A percentile compares a stretch with the other conserved stretches of the same genome.
These are phyloP conservation scores for Calliopsis andreniformis DNA, from an alignment of 1,140 invertebrate genomes.

Conservation along the genomic window DNA sequence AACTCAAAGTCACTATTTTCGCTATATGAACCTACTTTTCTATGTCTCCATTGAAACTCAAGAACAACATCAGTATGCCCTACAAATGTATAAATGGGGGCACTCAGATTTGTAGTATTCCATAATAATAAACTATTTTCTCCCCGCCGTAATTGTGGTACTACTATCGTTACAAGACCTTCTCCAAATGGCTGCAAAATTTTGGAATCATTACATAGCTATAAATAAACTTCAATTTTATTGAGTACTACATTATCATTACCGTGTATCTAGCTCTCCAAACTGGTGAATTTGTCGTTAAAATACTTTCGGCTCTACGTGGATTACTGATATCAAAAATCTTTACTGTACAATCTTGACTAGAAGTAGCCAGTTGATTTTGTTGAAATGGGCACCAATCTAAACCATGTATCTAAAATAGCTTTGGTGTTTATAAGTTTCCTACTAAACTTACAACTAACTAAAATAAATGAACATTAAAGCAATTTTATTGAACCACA, in stretches of 20 bases:
- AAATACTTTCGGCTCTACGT: constrained; percentile 89
- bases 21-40: constrained; percentile 82
- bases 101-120: constrained; percentile 87
- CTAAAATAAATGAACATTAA: not conserved
- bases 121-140: constrained; percentile 92
- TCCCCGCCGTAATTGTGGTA: constrained; percentile 89
- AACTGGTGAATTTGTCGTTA: constrained; percentile 93
- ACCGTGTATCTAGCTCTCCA: constrained; percentile 96
- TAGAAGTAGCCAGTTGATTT: constrained; percentile 94
- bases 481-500: constrained; percentile 2
- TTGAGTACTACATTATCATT: constrained; percentile 59
- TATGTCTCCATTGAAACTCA: constrained; percentile 95
- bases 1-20: constrained; percentile 89
- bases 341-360: constrained; percentile 97
- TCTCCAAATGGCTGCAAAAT: constrained; percentile 91
- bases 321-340: constrained; percentile 96
- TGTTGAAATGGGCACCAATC: constrained; percentile 95
- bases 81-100: constrained; percentile 92
- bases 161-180: constrained; percentile 94
- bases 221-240: not conserved
- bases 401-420: constrained; percentile 90
- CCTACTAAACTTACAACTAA: not conserved
- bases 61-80: constrained; percentile 96
- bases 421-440: constrained; percentile 20
- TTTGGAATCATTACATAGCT: not conserved